phyloP scores from a whole-genome alignment of 2,113 vertebrate genomes.

The Pelodiscus sinensis region DNA sequence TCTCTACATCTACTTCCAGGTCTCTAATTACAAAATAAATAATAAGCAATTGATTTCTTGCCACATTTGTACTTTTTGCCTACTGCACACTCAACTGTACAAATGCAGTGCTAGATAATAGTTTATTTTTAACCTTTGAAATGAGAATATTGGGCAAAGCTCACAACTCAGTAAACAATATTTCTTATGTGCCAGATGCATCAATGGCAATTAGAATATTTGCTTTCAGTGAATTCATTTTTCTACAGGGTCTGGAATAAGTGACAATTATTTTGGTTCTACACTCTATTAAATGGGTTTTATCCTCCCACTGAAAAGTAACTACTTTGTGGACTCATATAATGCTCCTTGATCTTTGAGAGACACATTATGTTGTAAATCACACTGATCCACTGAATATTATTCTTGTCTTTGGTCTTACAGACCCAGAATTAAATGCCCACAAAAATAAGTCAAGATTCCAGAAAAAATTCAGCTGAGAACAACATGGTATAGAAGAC shows the following conservation, averaged over 20 bases:
- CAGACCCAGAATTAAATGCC: conserved; percentile 29
- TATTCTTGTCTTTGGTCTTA: conserved; percentile 10
- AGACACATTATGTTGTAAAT: conserved; percentile 35
- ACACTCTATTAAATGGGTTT: conserved; percentile 60
- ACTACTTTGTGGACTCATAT: conserved; percentile 65
- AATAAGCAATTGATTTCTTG: not conserved
- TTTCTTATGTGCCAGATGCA: fast-evolving
- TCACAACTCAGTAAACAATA: not conserved
- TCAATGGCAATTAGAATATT: not conserved
- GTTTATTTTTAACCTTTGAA: not conserved
- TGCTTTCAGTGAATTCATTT: conserved; percentile 51
- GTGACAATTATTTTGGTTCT: conserved; percentile 51
- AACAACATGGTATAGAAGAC: conserved; percentile 30
- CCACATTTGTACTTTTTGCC: not conserved
- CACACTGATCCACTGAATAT: not conserved
- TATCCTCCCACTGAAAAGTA: conserved; percentile 64
- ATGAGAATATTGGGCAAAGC: fast-evolving
- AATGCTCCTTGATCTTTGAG: not conserved
- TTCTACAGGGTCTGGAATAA: conserved; percentile 42
- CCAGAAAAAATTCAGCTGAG: conserved; percentile 45
- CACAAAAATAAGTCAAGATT: conserved; percentile 60
- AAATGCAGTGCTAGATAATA: not conserved
- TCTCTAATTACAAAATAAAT: too few species aligned
- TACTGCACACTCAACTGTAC: not conserved
- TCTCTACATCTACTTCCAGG: too few species aligned